Conservation (phyloP, 2,888 invertebrate species). For the Steinernema hermaphroditum region DNA sequence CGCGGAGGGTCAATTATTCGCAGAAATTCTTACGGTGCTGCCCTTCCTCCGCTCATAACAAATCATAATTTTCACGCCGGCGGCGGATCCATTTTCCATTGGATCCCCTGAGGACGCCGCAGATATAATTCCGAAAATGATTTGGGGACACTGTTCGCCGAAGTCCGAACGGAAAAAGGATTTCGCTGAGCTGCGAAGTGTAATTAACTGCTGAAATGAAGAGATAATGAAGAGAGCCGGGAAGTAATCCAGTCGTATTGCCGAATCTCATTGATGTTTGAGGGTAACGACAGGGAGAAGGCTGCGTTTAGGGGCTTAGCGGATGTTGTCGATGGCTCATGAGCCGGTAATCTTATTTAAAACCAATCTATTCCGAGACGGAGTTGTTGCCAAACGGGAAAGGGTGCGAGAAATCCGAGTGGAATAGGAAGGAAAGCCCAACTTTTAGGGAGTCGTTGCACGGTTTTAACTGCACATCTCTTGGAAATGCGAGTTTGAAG, state of each 20-base stretch:
- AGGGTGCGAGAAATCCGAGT: slow-evolving; percentile 15
- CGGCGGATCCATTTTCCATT: neutral
- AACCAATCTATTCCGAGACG: slow-evolving; percentile 8
- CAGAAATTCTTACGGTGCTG: neutral
- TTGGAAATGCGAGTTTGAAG: too few species aligned
- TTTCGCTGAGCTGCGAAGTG: neutral
- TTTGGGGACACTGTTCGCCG: slow-evolving; percentile 7
- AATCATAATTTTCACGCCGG: slow-evolving; percentile 13
- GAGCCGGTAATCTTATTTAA: slow-evolving; percentile 25
- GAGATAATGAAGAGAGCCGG: slow-evolving; percentile 15
- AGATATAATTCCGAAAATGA: slow-evolving; percentile 1
- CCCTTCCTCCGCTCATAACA: neutral
- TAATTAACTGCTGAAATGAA: slow-evolving; percentile 4
- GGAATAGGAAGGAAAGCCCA: too few species aligned
- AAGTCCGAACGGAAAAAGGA: neutral
- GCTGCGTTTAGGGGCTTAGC: neutral
- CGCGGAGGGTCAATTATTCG: neutral
- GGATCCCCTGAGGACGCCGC: neutral
- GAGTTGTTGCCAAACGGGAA: neutral
- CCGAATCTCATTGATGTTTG: slow-evolving; percentile 17
- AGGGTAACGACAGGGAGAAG: neutral
- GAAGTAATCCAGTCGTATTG: slow-evolving; percentile 3
- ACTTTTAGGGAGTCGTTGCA: too few species aligned
- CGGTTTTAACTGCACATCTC: too few species aligned
- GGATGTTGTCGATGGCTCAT: neutral